Evolutionary conservation across 2,888 invertebrate species (phyloP).

Genomic region (Chaitophorus viminalis): DNA sequence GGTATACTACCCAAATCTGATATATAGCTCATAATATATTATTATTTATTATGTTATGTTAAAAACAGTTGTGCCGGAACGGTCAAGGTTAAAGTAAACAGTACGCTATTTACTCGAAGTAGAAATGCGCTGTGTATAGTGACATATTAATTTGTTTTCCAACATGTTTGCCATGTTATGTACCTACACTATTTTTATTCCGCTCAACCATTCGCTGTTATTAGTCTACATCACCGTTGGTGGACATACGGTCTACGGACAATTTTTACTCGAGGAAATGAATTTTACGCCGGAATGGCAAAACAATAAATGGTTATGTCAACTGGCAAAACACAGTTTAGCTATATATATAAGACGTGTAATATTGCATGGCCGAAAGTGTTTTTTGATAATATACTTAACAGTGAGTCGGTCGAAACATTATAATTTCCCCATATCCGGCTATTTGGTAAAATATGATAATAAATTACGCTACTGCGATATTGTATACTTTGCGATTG

Average conservation of each 20-base stretch:
- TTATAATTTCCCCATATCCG: background rate
- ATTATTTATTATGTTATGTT: too few species aligned
- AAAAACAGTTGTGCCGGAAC: background rate
- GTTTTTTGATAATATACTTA: background rate
- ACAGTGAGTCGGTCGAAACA: background rate
- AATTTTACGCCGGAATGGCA: background rate
- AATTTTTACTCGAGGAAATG: background rate
- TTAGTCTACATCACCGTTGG: background rate
- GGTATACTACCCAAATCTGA: too few species aligned
- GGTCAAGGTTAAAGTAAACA: background rate
- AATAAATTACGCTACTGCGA: background rate
- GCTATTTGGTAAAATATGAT: too few species aligned
- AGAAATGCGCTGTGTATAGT: background rate
- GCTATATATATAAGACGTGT: background rate
- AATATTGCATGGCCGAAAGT: background rate
- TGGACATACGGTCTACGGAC: background rate
- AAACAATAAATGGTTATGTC: too few species aligned
- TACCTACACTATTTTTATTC: conserved; percentile 17
- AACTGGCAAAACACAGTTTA: too few species aligned
- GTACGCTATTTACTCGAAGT: background rate
- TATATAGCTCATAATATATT: too few species aligned
- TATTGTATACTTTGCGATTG: background rate
- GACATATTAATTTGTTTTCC: conserved; percentile 30
- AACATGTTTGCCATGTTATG: background rate
- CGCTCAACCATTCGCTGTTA: background rate